A percentile compares a stretch with the other conserved stretches of the same genome.
Evolutionary conservation across 2,888 invertebrate species (phyloP).

Genomic region (Chrysolina oricalcia): DNA sequence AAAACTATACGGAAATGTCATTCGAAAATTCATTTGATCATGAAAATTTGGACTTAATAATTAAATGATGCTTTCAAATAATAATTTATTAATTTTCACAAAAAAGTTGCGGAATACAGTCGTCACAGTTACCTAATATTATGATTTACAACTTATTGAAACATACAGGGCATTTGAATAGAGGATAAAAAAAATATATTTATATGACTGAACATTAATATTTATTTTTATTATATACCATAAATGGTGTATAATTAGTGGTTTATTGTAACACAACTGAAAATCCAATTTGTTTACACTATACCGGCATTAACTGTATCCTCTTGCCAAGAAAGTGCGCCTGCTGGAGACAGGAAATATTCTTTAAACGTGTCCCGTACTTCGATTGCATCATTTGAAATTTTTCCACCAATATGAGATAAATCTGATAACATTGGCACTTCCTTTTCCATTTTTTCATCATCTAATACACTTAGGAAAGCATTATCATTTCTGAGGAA

Average conservation of each 20-base stretch:
- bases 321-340: too few relatives aligned
- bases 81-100: background rate
- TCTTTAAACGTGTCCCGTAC: constrained; percentile 39
- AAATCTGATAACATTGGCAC: constrained; percentile 35
- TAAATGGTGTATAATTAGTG: background rate
- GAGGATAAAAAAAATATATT: background rate
- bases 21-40: background rate
- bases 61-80: background rate
- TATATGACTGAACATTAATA: background rate
- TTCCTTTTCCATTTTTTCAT: constrained; percentile 41
- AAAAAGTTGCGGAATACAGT: background rate
- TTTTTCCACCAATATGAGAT: constrained; percentile 44
- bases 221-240: background rate
- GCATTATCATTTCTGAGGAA: constrained; percentile 36
- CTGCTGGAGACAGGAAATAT: too few relatives aligned
- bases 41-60: background rate
- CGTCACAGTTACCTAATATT: background rate
- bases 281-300: constrained; percentile 1
- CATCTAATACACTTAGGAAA: constrained; percentile 36
- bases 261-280: background rate
- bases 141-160: background rate
- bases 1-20: too few relatives aligned
- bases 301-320: too few relatives aligned
- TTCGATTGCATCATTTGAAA: constrained; percentile 32
- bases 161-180: background rate